Conservation (phyloP, 2,888 invertebrate species). For the Liodrosophila aerea region DNA sequence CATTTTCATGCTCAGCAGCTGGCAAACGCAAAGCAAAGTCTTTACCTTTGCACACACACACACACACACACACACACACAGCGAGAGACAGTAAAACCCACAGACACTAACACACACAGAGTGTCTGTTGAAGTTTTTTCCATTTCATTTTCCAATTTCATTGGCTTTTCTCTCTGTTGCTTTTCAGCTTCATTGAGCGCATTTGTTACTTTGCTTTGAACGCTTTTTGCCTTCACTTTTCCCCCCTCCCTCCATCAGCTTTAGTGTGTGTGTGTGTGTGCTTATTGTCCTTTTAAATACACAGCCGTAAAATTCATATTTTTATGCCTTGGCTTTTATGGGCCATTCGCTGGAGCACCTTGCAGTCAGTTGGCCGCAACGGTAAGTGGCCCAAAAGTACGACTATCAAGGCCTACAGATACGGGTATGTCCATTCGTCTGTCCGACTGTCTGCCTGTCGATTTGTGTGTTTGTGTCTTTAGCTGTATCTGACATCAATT, state of each 20-base stretch:
- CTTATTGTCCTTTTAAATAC: slow-evolving; percentile 71
- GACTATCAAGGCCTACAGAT: no score
- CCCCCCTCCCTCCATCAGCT: slow-evolving; percentile 11
- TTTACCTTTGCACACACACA: slow-evolving; percentile 50
- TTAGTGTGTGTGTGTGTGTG: slow-evolving; percentile 22
- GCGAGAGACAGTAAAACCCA: slow-evolving; percentile 3
- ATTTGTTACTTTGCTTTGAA: slow-evolving; percentile 45
- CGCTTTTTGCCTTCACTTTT: slow-evolving; percentile 28
- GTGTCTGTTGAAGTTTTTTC: slow-evolving; percentile 53
- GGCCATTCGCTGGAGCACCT: slow-evolving; percentile 60
- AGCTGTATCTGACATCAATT: slow-evolving; percentile 24
- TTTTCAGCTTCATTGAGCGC: slow-evolving; percentile 71
- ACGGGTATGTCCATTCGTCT: slow-evolving; percentile 4
- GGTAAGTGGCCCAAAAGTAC: slow-evolving; percentile 31
- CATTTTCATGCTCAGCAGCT: slow-evolving; percentile 74
- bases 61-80: no score
- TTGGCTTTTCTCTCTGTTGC: slow-evolving; percentile 51
- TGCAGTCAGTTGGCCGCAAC: slow-evolving; percentile 45
- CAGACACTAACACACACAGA: slow-evolving; percentile 9
- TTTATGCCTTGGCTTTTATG: slow-evolving; percentile 69
- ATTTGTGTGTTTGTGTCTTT: slow-evolving; percentile 4
- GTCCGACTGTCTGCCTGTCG: slow-evolving; percentile 2
- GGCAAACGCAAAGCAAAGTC: slow-evolving; percentile 54
- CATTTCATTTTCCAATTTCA: slow-evolving; percentile 75
- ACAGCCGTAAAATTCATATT: slow-evolving; percentile 71